These are phyloP conservation scores for Caenorhabditis sulstoni DNA, from an alignment of 2,888 invertebrate genomes.

Conservation along the genomic window DNA sequence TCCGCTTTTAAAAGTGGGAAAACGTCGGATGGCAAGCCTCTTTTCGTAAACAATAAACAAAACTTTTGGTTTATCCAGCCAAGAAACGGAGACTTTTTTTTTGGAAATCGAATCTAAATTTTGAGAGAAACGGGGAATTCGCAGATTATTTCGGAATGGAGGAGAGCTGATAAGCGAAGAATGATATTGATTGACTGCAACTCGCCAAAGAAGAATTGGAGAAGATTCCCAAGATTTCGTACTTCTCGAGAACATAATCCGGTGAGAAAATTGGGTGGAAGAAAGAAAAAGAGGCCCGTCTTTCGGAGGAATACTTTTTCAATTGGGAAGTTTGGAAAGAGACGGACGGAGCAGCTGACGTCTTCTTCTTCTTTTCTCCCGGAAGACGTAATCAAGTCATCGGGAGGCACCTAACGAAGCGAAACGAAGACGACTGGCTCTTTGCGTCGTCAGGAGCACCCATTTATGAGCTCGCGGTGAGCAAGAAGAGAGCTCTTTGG, in stretches of 20 bases:
- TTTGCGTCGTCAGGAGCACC: conserved; percentile 45
- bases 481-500: conserved; percentile 7
- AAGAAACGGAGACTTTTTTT: not conserved
- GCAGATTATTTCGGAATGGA: not conserved
- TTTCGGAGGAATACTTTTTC: conserved; percentile 28
- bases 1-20: conserved; percentile 19
- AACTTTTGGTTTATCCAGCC: conserved; percentile 9
- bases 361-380: not conserved
- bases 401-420: conserved; percentile 56
- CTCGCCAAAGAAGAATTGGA: conserved; percentile 1
- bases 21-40: conserved; percentile 5
- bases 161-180: conserved; percentile 22
- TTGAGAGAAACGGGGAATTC: not conserved
- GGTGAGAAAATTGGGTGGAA: conserved; percentile 17
- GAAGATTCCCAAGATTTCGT: conserved; percentile 13
- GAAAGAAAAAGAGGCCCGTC: not conserved
- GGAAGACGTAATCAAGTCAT: conserved; percentile 55
- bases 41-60: conserved; percentile 48
- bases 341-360: conserved; percentile 25
- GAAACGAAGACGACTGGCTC: conserved; percentile 19
- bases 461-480: conserved; percentile 29
- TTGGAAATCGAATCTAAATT: not conserved
- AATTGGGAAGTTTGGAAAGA: conserved; percentile 14
- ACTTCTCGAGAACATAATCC: conserved; percentile 30
- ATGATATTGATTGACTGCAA: conserved; percentile 17